phyloP scores from a whole-genome alignment of 2,888 invertebrate species.

The Diaperis boleti region DNA sequence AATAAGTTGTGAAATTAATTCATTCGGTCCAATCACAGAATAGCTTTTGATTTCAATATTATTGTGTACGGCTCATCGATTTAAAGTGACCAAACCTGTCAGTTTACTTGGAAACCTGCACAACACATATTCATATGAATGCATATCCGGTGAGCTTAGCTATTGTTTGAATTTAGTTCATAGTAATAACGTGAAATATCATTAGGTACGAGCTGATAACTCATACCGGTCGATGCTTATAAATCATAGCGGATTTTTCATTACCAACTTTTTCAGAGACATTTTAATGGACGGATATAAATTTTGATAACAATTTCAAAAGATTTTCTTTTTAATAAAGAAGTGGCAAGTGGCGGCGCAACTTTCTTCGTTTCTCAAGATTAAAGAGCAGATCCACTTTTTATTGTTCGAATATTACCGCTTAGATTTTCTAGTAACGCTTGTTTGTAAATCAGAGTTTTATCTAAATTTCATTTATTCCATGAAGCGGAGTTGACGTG shows the following conservation, averaged over 20 bases:
- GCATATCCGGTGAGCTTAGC: background rate
- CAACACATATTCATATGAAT: too few species aligned
- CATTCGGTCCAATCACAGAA: slow-evolving; percentile 10
- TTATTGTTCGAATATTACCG: too few species aligned
- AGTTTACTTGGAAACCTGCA: background rate
- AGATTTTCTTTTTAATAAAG: slow-evolving; percentile 44
- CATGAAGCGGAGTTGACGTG: too few species aligned
- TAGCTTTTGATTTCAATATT: slow-evolving; percentile 8
- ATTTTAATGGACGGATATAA: slow-evolving; percentile 46
- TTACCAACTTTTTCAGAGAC: slow-evolving; percentile 46
- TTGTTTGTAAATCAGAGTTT: too few species aligned
- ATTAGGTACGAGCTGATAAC: slow-evolving; percentile 19
- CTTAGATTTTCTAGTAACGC: background rate
- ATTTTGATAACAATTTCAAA: slow-evolving; percentile 47
- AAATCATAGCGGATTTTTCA: slow-evolving; percentile 46
- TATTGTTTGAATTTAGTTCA: slow-evolving; percentile 15
- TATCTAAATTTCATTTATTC: too few species aligned
- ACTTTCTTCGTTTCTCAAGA: slow-evolving; percentile 31
- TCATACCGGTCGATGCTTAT: slow-evolving; percentile 24
- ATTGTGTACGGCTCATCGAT: slow-evolving; percentile 27
- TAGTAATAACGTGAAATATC: slow-evolving; percentile 22
- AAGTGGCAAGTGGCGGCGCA: slow-evolving; percentile 29
- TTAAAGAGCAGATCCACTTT: slow-evolving; percentile 35
- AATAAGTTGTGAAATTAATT: slow-evolving; percentile 11
- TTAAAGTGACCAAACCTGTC: background rate